Evolutionary conservation across 2,797 vertebrate species (phyloP).

Genomic region (Dromococcyx pavoninus): DNA sequence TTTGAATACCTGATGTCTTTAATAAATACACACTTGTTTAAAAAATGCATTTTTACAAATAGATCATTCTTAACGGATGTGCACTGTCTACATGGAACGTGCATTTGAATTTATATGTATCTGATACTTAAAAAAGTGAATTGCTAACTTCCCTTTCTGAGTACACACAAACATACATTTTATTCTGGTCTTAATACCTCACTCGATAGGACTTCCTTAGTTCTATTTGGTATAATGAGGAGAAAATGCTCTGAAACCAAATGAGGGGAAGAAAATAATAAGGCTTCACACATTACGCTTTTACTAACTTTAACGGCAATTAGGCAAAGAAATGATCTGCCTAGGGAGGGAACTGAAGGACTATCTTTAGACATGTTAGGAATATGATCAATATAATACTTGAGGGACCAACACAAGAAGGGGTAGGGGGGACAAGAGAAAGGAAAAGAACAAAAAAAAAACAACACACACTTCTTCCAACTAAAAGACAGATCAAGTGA

Average conservation of each 20-base stretch:
- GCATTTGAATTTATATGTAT: not conserved
- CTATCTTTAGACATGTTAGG: not conserved
- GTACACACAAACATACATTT: not conserved
- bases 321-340: constrained; percentile 33
- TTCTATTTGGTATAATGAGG: not conserved
- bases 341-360: not conserved
- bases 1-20: not conserved
- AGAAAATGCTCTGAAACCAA: constrained; percentile 32
- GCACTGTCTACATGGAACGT: not conserved
- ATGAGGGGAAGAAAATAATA: constrained; percentile 44
- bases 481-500: not conserved
- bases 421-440: too few relatives aligned
- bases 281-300: not conserved
- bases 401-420: not conserved
- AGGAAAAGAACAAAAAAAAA: too few relatives aligned
- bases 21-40: not conserved
- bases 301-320: constrained; percentile 18
- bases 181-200: not conserved
- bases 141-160: not conserved
- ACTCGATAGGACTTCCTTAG: not conserved
- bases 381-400: not conserved
- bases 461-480: not conserved
- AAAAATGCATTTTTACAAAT: not conserved
- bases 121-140: not conserved
- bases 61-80: not conserved